phyloP scores from a whole-genome alignment of 2,113 vertebrate species.

The Blennius ocellaris region DNA sequence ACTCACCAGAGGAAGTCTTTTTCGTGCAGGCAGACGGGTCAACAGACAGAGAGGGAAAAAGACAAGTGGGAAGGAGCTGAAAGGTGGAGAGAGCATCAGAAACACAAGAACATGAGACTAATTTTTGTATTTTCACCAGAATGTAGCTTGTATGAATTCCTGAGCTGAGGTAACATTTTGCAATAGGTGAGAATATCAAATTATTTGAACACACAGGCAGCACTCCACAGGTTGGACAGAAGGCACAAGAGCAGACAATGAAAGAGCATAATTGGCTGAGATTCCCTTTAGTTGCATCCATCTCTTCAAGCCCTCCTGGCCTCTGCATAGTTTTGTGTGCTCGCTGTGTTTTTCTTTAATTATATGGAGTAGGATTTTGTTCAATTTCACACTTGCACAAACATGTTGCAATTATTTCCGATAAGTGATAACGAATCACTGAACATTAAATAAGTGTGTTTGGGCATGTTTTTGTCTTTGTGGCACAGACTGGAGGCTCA shows the following conservation, averaged over 20 bases:
- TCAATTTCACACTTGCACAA: constrained; percentile 82
- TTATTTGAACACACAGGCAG: constrained; percentile 24
- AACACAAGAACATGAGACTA: constrained; percentile 37
- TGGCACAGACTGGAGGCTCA: constrained; percentile 27
- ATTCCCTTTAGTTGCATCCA: constrained; percentile 54
- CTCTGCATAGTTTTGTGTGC: constrained; percentile 61
- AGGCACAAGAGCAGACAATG: constrained; percentile 38
- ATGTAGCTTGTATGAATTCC: constrained; percentile 24
- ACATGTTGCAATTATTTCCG: constrained; percentile 78
- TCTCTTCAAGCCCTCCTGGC: constrained; percentile 56
- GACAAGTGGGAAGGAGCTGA: constrained; percentile 31
- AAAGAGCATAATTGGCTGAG: constrained; percentile 44
- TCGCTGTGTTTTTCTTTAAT: constrained; percentile 73
- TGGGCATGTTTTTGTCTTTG: constrained; percentile 33
- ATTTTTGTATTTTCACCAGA: constrained; percentile 25
- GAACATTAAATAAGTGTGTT: constrained; percentile 66
- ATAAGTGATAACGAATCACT: constrained; percentile 76
- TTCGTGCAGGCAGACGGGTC: constrained; percentile 73
- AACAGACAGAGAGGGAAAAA: constrained; percentile 42
- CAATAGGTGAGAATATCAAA: constrained; percentile 37
- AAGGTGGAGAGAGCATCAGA: constrained; percentile 35
- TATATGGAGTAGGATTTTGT: constrained; percentile 76
- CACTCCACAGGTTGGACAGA: constrained; percentile 43
- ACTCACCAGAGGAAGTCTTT: constrained; percentile 76
- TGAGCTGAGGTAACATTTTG: constrained; percentile 18